These are phyloP conservation scores for Tachina grossa DNA, from an alignment of 2,888 invertebrate species.

Conservation along the genomic window DNA sequence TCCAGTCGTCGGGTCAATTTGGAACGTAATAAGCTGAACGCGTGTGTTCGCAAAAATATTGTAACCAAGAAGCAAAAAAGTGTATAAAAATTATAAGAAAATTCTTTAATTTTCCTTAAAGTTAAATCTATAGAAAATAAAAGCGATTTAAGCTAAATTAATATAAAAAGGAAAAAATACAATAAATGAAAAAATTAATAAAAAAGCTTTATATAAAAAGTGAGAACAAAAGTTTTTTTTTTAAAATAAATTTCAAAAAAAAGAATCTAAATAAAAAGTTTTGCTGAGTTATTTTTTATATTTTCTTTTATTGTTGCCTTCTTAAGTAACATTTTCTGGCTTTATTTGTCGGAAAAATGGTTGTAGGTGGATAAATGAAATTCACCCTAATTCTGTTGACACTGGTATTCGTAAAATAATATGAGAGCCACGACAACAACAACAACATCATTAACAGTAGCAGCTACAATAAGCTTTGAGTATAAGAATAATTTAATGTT, in stretches of 20 bases:
- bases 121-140: neutral
- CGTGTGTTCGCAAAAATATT: conserved; percentile 72
- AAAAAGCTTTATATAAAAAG: conserved; percentile 1
- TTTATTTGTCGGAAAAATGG: conserved; percentile 1
- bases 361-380: conserved; percentile 22
- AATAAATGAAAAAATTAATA: neutral
- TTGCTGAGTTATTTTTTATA: conserved; percentile 1
- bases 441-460: conserved; percentile 5
- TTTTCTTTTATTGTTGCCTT: conserved; percentile 28
- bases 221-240: neutral
- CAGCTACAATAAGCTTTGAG: conserved; percentile 42
- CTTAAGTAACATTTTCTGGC: conserved; percentile 50
- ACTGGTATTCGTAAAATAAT: conserved; percentile 23
- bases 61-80: conserved; percentile 43
- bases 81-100: conserved; percentile 25
- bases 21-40: conserved; percentile 76
- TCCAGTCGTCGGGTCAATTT: conserved; percentile 82
- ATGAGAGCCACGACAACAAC: conserved; percentile 13
- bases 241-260: conserved; percentile 11
- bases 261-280: conserved; percentile 29
- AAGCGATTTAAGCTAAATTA: neutral
- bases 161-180: neutral
- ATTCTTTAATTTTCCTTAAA: neutral
- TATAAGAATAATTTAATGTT: conserved; percentile 54
- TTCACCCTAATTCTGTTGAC: conserved; percentile 29